Evolutionary conservation across 2,113 vertebrate genomes (phyloP).

Genomic region (Eurystomus gularis): DNA sequence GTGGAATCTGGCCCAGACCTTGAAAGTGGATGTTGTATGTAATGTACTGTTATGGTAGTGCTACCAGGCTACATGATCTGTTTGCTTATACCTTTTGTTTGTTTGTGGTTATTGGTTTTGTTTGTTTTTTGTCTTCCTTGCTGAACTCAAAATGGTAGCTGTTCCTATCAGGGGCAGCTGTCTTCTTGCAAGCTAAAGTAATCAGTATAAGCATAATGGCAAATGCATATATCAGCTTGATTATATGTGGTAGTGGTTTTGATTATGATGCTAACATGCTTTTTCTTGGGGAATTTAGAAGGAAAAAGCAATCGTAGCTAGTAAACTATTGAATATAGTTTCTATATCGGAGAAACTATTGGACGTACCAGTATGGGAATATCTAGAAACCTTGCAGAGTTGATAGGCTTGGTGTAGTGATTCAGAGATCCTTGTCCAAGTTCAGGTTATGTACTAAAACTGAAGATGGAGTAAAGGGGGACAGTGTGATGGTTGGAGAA

Average conservation of each 20-base stretch:
- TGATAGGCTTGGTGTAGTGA: neutral
- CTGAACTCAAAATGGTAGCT: neutral
- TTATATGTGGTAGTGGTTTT: neutral
- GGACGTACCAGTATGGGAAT: neutral
- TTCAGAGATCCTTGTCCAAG: neutral
- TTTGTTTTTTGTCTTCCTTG: neutral
- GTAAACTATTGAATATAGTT: neutral
- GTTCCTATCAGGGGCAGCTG: neutral
- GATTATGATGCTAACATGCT: neutral
- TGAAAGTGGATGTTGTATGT: neutral
- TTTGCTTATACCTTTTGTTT: neutral
- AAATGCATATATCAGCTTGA: neutral
- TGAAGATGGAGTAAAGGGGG: neutral
- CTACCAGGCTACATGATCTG: neutral
- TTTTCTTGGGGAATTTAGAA: neutral
- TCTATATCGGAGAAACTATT: too few relatives aligned
- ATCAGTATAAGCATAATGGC: neutral
- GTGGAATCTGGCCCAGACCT: neutral
- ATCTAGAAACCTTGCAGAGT: neutral
- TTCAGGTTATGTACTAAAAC: neutral
- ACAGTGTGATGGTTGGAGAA: neutral
- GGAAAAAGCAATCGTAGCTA: neutral
- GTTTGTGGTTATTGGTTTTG: neutral
- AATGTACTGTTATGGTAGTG: neutral
- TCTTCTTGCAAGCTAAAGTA: neutral